Conservation (phyloP, 2,888 invertebrate genomes). For the Mythimna loreyi region DNA sequence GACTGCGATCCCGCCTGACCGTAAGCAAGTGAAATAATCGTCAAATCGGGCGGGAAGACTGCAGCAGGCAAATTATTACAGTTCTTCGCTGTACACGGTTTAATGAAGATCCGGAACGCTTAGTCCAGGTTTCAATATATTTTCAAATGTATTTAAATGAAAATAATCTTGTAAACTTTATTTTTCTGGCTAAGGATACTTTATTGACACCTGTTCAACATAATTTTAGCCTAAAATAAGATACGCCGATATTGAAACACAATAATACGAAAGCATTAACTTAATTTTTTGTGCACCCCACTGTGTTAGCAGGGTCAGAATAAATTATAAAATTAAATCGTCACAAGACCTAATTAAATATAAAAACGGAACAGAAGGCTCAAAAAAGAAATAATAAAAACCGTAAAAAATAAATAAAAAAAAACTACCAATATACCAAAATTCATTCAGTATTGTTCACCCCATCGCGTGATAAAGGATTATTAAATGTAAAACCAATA, state of each 20-base stretch:
- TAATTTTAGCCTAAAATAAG: conserved; percentile 45
- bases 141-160: background rate
- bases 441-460: conserved; percentile 62
- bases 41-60: too few species aligned
- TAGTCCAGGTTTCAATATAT: too few species aligned
- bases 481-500: conserved; percentile 74
- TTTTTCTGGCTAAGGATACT: background rate
- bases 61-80: too few species aligned
- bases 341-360: conserved; percentile 34
- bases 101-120: too few species aligned
- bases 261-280: conserved; percentile 22
- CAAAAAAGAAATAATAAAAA: conserved; percentile 43
- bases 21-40: background rate
- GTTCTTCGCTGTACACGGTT: too few species aligned
- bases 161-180: background rate
- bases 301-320: conserved; percentile 13
- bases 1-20: too few species aligned
- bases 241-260: conserved; percentile 20
- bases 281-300: conserved; percentile 47
- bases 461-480: conserved; percentile 78
- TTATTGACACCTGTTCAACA: conserved; percentile 16
- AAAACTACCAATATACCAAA: conserved; percentile 59
- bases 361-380: conserved; percentile 53
- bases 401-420: conserved; percentile 47
- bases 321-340: conserved; percentile 46